Base-by-base conservation (phyloP, 2,113 vertebrate genomes). In the Oncorhynchus nerka region DNA sequence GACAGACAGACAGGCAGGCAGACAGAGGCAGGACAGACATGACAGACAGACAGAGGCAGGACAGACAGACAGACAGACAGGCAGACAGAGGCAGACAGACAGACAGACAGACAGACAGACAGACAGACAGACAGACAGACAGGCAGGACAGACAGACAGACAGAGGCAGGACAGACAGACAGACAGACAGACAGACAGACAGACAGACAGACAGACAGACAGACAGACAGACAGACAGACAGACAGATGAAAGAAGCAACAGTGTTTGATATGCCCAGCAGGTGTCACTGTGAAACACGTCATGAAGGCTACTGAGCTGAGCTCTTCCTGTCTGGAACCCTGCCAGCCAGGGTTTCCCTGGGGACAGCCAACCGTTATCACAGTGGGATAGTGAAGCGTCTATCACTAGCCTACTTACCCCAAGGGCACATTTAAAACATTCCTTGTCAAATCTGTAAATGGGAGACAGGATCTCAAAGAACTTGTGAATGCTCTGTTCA, bases 381-480 rank as follows among this genome's bases (percentile, higher is more conserved):
- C 51, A 55, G 51, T 5, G 16, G 51, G 51, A 19, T 4, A 5
- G 51, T 55, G 51, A 55, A 55, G 4, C 3, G 4, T 55, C 3
- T 13, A 19, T 55, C 51, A 55, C 15, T 13, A 19, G 51, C 71
- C 11, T 13, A 77, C 92, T 90, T 93, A 99, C 98, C 87, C 97
- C 97, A 0, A 99, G 95, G 68, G 97, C 98, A 85, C 97, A 99
- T 85, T 99, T 99, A 93, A 98, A 99, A 92, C 96, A 98, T 84
- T 99, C 97, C 82, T 99, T 99, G 88, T 99, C 97, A 76, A 97
- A 99, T 92, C 95, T 94, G 90, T 98, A 97, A 79, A 98, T 95
- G 0, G 97, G 97, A 34, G 95, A 95, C 62, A 99, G 94, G 74
- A 99, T 97, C 87, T 99, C 98, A 76, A 99, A 99, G 93, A 99